A percentile compares a stretch with the other conserved stretches of the same genome.
Conservation (phyloP, 2,888 invertebrate genomes). For the Platynereis dumerilii region DNA sequence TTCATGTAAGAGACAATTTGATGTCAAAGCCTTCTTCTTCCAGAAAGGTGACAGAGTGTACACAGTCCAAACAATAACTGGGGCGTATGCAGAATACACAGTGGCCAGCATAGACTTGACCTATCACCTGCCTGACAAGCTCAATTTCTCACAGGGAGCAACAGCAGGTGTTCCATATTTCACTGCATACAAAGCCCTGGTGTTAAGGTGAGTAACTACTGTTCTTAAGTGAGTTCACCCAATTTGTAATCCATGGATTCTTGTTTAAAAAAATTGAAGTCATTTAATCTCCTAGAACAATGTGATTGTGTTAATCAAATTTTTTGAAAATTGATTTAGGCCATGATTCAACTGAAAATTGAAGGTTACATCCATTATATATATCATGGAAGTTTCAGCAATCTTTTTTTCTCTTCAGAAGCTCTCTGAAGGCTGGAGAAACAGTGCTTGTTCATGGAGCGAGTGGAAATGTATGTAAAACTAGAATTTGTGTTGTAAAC, state of each 20-base stretch:
- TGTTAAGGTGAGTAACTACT: constrained; percentile 65
- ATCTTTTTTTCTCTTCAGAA: too few species aligned
- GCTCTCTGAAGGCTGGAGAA: constrained; percentile 63
- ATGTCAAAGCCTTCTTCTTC: too few species aligned
- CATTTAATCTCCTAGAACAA: too few species aligned
- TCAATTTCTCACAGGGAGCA: constrained; percentile 67
- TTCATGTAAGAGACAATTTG: too few species aligned
- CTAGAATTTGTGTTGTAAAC: too few species aligned
- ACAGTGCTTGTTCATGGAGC: constrained; percentile 69
- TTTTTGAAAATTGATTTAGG: too few species aligned
- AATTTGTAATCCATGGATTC: background rate
- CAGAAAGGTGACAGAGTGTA: constrained; percentile 65
- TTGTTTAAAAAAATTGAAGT: too few species aligned
- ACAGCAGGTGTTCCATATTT: constrained; percentile 68
- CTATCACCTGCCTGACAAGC: constrained; percentile 60
- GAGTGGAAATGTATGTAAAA: constrained; percentile 66
- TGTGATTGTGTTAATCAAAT: too few species aligned
- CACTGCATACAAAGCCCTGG: constrained; percentile 68
- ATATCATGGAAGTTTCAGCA: too few species aligned
- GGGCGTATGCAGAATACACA: constrained; percentile 66
- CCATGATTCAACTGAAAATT: too few species aligned
- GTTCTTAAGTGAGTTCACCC: background rate
- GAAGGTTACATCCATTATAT: too few species aligned
- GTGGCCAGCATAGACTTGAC: constrained; percentile 55
- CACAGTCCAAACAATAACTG: constrained; percentile 48